phyloP scores from a whole-genome alignment of 1,140 invertebrate genomes.

The Polypedilum vanderplanki region DNA sequence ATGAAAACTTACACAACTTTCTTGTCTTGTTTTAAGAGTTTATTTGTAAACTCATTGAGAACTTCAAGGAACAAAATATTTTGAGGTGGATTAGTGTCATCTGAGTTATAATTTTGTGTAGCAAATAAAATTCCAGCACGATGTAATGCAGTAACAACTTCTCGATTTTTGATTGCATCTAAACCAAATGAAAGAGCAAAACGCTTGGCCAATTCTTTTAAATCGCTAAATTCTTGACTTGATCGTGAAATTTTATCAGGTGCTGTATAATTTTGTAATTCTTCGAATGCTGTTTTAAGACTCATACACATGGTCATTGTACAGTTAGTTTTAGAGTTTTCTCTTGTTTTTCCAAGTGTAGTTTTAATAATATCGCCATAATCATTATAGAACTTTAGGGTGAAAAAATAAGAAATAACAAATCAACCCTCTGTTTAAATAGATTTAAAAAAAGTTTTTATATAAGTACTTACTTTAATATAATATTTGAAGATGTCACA shows the following conservation, averaged over 20 bases:
- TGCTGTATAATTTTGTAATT: conserved; percentile 37
- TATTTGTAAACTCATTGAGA: conserved; percentile 90
- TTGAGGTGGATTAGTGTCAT: conserved; percentile 69
- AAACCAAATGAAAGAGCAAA: conserved; percentile 96
- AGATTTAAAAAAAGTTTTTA: conserved; percentile 25
- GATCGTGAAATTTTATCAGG: conserved; percentile 37
- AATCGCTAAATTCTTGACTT: conserved; percentile 39
- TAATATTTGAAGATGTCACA: conserved; percentile 96
- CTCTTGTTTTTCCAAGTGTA: conserved; percentile 89
- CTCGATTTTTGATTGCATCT: conserved; percentile 94
- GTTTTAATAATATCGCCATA: conserved; percentile 99
- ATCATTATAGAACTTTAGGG: conserved; percentile 84
- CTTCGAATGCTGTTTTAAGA: conserved; percentile 39
- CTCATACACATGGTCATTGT: conserved; percentile 90
- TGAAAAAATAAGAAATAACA: conserved; percentile 30
- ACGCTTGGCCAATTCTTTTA: conserved; percentile 85
- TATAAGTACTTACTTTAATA: conserved; percentile 63
- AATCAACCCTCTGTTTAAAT: neutral
- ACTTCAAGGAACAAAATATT: conserved; percentile 92
- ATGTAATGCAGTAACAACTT: conserved; percentile 93
- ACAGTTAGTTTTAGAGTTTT: conserved; percentile 96
- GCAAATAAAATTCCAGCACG: conserved; percentile 89
- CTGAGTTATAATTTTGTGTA: conserved; percentile 49
- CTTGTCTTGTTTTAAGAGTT: conserved; percentile 94
- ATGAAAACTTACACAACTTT: conserved; percentile 66